Percentiles rank a stretch among this genome's conserved stretches.
These are phyloP conservation scores for Eulemur rubriventer DNA, from an alignment of 2,797 vertebrate species.

Conservation along the genomic window DNA sequence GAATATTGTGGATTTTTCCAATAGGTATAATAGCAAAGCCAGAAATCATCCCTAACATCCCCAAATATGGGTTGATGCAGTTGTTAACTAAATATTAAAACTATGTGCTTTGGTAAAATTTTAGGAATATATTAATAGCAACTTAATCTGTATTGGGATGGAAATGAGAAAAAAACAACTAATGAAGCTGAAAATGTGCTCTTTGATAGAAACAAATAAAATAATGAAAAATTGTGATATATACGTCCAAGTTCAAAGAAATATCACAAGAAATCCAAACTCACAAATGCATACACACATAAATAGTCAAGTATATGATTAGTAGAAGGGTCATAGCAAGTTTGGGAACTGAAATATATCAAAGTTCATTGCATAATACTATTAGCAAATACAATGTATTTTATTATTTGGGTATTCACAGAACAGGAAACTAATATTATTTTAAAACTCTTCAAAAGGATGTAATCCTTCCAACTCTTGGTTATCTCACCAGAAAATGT, in stretches of 20 bases:
- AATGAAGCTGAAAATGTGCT: background rate
- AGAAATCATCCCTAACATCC: background rate
- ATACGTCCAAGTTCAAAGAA: background rate
- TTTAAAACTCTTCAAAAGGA: slow-evolving; percentile 13
- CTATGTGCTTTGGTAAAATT: background rate
- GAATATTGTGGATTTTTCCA: background rate
- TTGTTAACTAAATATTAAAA: background rate
- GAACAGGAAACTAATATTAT: background rate
- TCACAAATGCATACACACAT: background rate
- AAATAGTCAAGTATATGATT: background rate
- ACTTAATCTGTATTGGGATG: background rate
- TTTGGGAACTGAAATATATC: background rate
- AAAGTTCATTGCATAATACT: background rate
- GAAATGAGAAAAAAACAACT: background rate
- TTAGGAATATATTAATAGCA: background rate
- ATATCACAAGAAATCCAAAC: background rate
- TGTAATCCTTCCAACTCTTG: background rate
- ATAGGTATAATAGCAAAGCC: background rate
- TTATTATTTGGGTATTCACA: background rate
- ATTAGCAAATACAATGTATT: background rate
- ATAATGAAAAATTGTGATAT: background rate
- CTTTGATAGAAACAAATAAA: background rate
- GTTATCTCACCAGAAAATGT: background rate
- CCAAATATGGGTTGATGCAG: background rate
- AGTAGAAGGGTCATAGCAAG: background rate